Evolutionary conservation across 2,888 invertebrate species (phyloP).

Genomic region (Rhagophthalmus giganteus): DNA sequence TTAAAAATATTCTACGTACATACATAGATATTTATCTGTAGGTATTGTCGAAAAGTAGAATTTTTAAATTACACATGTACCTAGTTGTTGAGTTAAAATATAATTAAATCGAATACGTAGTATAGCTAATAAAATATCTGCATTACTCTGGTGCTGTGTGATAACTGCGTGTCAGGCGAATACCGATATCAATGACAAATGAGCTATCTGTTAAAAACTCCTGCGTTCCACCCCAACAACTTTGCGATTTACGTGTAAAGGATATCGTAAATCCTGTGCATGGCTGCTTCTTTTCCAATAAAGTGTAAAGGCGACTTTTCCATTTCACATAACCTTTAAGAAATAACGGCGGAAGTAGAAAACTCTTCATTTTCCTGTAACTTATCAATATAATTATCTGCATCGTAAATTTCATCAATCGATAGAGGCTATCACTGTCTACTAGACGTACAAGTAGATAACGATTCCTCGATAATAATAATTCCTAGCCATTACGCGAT

Average conservation of each 20-base stretch:
- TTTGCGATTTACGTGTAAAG: slow-evolving; percentile 50
- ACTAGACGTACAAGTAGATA: slow-evolving; percentile 24
- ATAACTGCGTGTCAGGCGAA: slow-evolving; percentile 42
- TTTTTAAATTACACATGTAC: no score
- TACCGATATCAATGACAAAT: slow-evolving; percentile 51
- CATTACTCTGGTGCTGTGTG: slow-evolving; percentile 44
- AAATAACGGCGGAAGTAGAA: slow-evolving; percentile 30
- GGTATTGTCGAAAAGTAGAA: no score
- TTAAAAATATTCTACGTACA: no score
- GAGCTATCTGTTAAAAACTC: slow-evolving; percentile 53
- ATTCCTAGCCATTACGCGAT: slow-evolving; percentile 23
- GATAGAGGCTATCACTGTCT: slow-evolving; percentile 26
- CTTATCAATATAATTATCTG: slow-evolving; percentile 35
- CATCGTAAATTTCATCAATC: slow-evolving; percentile 29
- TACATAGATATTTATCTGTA: no score
- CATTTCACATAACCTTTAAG: slow-evolving; percentile 29
- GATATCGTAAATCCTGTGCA: slow-evolving; percentile 51
- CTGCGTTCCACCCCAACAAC: slow-evolving; percentile 50
- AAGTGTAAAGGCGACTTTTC: slow-evolving; percentile 42
- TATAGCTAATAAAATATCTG: slow-evolving; percentile 40
- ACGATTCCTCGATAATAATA: slow-evolving; percentile 21
- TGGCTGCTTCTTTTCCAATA: slow-evolving; percentile 48
- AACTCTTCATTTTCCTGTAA: slow-evolving; percentile 29
- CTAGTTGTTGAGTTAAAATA: slow-evolving; percentile 22
- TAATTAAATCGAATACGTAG: slow-evolving; percentile 29